These are phyloP conservation scores for Sebastes trivittatus DNA, from an alignment of 2,797 vertebrate genomes.

Conservation along the genomic window DNA sequence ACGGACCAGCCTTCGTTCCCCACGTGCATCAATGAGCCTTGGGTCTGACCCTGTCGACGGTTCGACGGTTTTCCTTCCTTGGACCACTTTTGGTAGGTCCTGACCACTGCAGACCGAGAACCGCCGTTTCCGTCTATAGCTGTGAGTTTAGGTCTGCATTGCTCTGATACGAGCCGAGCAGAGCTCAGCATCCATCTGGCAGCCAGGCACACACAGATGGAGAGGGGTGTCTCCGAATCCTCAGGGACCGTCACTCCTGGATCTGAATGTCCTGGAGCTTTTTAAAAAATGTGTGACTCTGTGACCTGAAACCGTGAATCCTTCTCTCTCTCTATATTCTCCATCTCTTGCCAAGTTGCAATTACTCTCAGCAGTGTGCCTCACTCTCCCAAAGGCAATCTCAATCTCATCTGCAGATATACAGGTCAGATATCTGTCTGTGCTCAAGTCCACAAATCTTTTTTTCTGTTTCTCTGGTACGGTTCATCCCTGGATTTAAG, in stretches of 20 bases:
- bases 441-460: neutral
- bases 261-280: conserved; percentile 35
- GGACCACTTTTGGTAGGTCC: too few relatives aligned
- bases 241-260: conserved; percentile 16
- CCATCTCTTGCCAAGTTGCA: conserved; percentile 2
- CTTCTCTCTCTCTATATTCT: neutral
- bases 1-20: accelerated
- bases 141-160: conserved; percentile 14
- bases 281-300: conserved; percentile 38
- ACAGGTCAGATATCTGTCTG: conserved; percentile 2
- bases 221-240: conserved; percentile 9
- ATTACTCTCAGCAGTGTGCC: conserved; percentile 4
- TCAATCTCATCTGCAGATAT: conserved; percentile 11
- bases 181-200: conserved; percentile 47
- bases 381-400: conserved; percentile 7
- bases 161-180: conserved; percentile 13
- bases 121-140: neutral
- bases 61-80: accelerated
- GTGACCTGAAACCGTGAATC: conserved; percentile 13
- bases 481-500: neutral
- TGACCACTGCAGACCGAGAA: accelerated
- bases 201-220: conserved; percentile 51
- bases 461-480: neutral
- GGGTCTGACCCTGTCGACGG: too few relatives aligned
- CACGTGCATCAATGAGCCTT: too few relatives aligned